These are phyloP conservation scores for Apodemia zela DNA, from an alignment of 2,888 invertebrate genomes.

Conservation along the genomic window DNA sequence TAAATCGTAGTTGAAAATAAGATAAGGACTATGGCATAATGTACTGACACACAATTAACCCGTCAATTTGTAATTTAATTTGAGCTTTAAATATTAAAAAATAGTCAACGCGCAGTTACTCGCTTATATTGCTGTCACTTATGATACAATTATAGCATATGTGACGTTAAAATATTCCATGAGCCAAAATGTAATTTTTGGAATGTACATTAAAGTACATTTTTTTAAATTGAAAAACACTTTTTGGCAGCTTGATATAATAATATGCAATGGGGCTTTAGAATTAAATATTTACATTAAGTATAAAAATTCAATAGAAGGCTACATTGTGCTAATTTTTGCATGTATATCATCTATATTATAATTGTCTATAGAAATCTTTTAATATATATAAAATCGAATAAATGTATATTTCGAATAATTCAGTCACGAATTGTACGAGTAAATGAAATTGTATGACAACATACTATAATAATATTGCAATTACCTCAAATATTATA, in stretches of 20 bases:
- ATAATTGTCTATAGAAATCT: conserved; percentile 19
- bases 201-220: not conserved
- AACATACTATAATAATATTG: conserved; percentile 12
- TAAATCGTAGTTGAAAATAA: not conserved
- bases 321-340: conserved; percentile 16
- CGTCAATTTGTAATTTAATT: not conserved
- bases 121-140: not conserved
- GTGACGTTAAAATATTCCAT: no score
- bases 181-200: not conserved
- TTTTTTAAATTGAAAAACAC: not conserved
- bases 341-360: conserved; percentile 1
- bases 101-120: no score
- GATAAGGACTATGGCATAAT: not conserved
- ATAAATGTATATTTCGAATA: conserved; percentile 13
- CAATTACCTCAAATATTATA: conserved; percentile 1
- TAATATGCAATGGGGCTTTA: not conserved
- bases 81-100: not conserved
- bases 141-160: no score
- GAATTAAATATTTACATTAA: conserved; percentile 7
- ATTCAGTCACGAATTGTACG: conserved; percentile 9
- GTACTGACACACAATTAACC: not conserved
- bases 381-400: conserved; percentile 16
- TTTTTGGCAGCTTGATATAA: not conserved
- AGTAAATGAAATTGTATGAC: conserved; percentile 4
- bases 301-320: conserved; percentile 7